A percentile compares a stretch with the other conserved stretches of the same genome.
These are phyloP conservation scores for Tinamus guttatus DNA, from an alignment of 2,113 vertebrate genomes.

Conservation along the genomic window DNA sequence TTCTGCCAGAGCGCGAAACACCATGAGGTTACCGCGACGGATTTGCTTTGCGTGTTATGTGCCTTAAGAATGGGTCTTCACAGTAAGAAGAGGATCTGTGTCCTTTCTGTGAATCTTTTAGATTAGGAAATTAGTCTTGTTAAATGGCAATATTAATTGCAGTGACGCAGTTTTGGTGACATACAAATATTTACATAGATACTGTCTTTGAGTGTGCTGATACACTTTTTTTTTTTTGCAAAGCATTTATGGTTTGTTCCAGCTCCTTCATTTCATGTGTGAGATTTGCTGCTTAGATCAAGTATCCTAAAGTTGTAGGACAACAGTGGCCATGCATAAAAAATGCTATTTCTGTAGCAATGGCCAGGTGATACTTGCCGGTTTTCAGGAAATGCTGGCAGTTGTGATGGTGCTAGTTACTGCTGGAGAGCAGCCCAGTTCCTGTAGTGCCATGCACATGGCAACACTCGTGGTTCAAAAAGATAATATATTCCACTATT, in stretches of 20 bases:
- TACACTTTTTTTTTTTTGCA: not conserved
- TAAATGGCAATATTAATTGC: not conserved
- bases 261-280: not conserved
- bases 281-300: not conserved
- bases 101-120: not conserved
- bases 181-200: rapidly evolving
- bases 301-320: not conserved
- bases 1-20: not conserved
- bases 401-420: not conserved
- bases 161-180: not conserved
- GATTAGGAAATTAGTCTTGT: not conserved
- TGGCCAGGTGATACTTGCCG: not conserved
- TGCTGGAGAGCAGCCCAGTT: not conserved
- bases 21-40: not conserved
- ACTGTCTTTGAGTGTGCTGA: not conserved
- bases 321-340: not conserved
- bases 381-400: not conserved
- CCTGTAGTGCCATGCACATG: not conserved
- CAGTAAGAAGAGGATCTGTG: not conserved
- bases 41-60: not conserved
- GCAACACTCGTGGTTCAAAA: not conserved
- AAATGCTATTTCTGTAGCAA: not conserved
- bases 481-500: not conserved
- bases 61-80: not conserved
- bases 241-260: not conserved